Evolutionary conservation across 37 sponge, comb jelly and placozoan species (phyloP).

Genomic region (Ianthella basta): DNA sequence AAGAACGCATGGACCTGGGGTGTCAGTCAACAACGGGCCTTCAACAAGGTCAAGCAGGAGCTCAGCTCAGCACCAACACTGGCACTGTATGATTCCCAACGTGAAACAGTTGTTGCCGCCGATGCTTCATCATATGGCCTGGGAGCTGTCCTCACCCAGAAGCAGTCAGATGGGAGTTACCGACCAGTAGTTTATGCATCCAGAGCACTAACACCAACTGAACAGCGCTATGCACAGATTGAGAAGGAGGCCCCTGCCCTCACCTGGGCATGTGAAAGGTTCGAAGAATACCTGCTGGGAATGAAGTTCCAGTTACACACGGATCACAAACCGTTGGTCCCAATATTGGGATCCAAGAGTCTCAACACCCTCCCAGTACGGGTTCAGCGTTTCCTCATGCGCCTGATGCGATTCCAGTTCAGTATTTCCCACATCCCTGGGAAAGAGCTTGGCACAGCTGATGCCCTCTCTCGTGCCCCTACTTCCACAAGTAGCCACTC

Average conservation of each 20-base stretch:
- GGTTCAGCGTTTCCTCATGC: constrained; percentile 53
- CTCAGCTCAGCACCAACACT: constrained; percentile 28
- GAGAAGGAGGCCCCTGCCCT: no score
- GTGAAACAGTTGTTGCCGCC: constrained; percentile 26
- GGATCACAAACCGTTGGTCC: constrained; percentile 68
- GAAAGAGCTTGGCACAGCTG: constrained; percentile 51
- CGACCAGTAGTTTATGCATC: no score
- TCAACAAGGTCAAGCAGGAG: constrained; percentile 35
- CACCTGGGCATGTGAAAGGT: constrained; percentile 51
- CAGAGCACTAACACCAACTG: constrained; percentile 15
- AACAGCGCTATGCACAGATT: no score
- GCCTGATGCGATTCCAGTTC: constrained; percentile 51
- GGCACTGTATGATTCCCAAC: constrained; percentile 37
- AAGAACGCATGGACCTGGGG: constrained; percentile 49
- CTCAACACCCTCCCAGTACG: constrained; percentile 47
- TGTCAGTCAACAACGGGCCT: constrained; percentile 34
- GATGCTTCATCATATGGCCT: constrained; percentile 19
- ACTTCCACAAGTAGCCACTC: constrained; percentile 11
- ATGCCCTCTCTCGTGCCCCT: constrained; percentile 54
- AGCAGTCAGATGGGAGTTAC: background rate
- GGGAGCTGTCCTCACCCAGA: constrained; percentile 52
- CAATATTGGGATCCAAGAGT: constrained; percentile 50
- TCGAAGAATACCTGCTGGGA: constrained; percentile 40
- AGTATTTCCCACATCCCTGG: constrained; percentile 64
- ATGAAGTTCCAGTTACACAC: constrained; percentile 42